These are phyloP conservation scores for Tillus elongatus DNA, from an alignment of 2,888 invertebrate species.

Conservation along the genomic window DNA sequence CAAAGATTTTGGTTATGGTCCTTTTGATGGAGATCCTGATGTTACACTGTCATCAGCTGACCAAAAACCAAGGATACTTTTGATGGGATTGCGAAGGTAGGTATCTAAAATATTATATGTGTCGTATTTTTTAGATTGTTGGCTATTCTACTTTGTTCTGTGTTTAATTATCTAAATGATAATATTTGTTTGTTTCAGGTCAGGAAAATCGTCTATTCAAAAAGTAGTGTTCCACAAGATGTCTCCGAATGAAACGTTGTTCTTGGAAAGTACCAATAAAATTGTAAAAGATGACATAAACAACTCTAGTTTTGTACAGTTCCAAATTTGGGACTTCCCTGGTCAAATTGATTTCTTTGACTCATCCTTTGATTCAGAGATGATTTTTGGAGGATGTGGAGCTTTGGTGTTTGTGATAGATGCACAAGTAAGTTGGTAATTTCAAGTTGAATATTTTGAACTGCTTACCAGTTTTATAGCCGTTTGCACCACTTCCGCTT, in stretches of 20 bases:
- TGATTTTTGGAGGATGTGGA: constrained; percentile 94
- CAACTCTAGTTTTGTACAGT: constrained; percentile 95
- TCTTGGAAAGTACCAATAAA: constrained; percentile 96
- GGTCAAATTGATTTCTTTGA: constrained; percentile 98
- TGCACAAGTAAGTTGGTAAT: constrained; percentile 69
- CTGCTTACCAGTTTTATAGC: no score
- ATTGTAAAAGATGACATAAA: constrained; percentile 97
- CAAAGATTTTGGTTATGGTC: constrained; percentile 87
- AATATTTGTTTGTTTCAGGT: constrained; percentile 51
- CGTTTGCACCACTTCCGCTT: no score
- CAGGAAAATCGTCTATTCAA: constrained; percentile 98
- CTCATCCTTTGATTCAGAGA: constrained; percentile 89
- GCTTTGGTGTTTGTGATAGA: constrained; percentile 98
- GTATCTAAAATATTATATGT: background rate
- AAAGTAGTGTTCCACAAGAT: constrained; percentile 99
- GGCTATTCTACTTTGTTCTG: constrained; percentile 7
- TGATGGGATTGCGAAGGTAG: constrained; percentile 89
- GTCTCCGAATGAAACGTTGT: constrained; percentile 98
- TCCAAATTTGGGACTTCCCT: constrained; percentile 99
- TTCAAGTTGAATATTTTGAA: no score
- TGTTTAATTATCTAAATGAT: no score
- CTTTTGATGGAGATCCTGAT: constrained; percentile 76
- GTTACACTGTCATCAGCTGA: constrained; percentile 57
- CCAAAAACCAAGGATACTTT: constrained; percentile 83
- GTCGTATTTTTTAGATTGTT: background rate